phyloP scores from a whole-genome alignment of 2,797 vertebrate genomes.

The Avahi laniger region DNA sequence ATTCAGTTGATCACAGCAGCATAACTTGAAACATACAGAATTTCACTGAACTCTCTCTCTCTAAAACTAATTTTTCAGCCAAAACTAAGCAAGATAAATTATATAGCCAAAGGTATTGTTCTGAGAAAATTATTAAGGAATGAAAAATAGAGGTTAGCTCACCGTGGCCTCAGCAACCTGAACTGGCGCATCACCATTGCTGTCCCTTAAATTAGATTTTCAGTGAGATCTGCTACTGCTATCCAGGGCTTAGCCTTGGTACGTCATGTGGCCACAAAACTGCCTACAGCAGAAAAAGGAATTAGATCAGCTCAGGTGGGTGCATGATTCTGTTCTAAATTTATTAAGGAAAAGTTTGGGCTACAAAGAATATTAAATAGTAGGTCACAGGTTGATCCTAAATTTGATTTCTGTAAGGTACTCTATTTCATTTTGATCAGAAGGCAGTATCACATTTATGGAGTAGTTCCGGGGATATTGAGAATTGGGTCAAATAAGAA shows the following conservation, averaged over 20 bases:
- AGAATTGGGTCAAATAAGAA: conserved; percentile 14
- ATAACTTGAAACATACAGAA: conserved; percentile 21
- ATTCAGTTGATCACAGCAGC: background rate
- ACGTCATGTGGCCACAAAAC: fast-evolving
- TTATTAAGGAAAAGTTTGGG: background rate
- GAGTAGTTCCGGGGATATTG: background rate
- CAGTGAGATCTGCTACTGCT: background rate
- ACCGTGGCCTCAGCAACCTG: background rate
- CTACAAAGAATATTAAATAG: background rate
- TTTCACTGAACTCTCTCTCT: conserved; percentile 13
- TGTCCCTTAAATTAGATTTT: conserved; percentile 49
- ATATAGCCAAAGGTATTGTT: conserved; percentile 32
- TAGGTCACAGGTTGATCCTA: background rate
- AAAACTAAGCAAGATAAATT: conserved; percentile 59
- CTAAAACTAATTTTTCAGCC: conserved; percentile 27
- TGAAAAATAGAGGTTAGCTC: conserved; percentile 49
- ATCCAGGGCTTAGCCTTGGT: background rate
- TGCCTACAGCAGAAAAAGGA: background rate
- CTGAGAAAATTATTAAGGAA: conserved; percentile 46
- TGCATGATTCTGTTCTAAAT: background rate
- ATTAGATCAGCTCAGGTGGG: background rate
- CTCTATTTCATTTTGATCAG: conserved; percentile 5
- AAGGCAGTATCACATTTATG: background rate
- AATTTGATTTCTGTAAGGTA: background rate
- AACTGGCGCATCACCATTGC: background rate